These are phyloP conservation scores for Agelastica alni DNA, from an alignment of 2,888 invertebrate species.

Conservation along the genomic window DNA sequence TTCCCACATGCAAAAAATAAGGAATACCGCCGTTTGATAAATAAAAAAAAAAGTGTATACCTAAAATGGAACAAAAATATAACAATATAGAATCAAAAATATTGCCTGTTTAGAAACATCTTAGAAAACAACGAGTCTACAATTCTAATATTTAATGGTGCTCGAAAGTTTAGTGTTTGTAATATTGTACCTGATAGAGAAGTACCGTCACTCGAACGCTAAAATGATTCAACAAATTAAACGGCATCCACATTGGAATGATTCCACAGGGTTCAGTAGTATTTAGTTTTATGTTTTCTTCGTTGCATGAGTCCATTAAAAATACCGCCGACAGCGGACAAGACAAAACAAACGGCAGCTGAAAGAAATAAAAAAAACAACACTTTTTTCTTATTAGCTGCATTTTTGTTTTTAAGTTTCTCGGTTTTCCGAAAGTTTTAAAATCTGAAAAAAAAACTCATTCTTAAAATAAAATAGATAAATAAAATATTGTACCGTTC, in stretches of 20 bases:
- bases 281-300: background rate
- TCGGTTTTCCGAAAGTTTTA: background rate
- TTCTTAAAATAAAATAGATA: too few relatives aligned
- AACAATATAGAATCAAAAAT: too few relatives aligned
- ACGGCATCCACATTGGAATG: background rate
- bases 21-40: background rate
- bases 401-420: background rate
- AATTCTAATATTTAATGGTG: too few relatives aligned
- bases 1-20: background rate
- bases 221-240: background rate
- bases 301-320: background rate
- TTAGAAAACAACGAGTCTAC: too few relatives aligned
- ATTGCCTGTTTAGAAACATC: too few relatives aligned
- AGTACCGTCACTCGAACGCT: background rate
- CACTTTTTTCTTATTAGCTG: background rate
- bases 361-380: background rate
- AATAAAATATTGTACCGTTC: too few relatives aligned
- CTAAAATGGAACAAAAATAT: background rate
- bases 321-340: background rate
- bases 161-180: too few relatives aligned
- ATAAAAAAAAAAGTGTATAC: background rate
- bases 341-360: background rate
- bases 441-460: background rate
- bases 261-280: background rate
- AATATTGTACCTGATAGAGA: background rate